A percentile compares a stretch with the other conserved stretches of the same genome.
Conservation (phyloP, 2,113 vertebrate species). For the Scartelaos histophorus region DNA sequence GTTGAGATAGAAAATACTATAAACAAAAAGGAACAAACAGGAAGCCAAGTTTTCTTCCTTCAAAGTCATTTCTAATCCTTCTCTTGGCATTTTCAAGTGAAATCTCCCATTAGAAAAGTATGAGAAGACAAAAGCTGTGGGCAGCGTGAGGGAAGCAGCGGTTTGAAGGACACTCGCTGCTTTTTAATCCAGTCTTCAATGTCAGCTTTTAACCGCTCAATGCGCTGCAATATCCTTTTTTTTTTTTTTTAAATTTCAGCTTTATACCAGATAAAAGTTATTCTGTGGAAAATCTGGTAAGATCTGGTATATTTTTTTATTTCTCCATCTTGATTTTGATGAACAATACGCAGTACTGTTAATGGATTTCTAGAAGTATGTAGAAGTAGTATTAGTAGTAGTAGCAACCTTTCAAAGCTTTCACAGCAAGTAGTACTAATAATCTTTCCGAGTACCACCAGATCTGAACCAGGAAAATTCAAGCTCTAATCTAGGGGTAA, state of each 20-base stretch:
- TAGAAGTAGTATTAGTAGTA: neutral
- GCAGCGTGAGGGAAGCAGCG: conserved; percentile 15
- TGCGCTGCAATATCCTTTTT: conserved; percentile 4
- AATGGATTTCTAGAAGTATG: neutral
- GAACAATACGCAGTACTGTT: neutral
- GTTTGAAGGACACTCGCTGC: conserved; percentile 52
- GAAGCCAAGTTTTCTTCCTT: conserved; percentile 16
- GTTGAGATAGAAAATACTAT: neutral
- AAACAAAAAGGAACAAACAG: neutral
- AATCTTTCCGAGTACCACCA: no score
- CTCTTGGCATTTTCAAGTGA: conserved; percentile 43
- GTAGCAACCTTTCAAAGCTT: no score
- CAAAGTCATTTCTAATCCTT: neutral
- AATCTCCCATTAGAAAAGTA: conserved; percentile 45
- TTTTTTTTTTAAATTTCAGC: neutral
- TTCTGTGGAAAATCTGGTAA: neutral
- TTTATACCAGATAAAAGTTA: neutral
- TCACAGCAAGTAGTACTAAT: no score
- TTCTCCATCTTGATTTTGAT: neutral
- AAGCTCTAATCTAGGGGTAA: no score
- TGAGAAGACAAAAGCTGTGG: conserved; percentile 48
- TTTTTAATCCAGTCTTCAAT: conserved; percentile 14
- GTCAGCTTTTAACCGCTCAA: conserved; percentile 37
- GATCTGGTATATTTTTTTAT: neutral
- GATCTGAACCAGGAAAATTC: no score